Evolutionary conservation across 2,888 invertebrate genomes (phyloP), one percentile per base, ranked within the genome.

Genomic region (Philonicus albiceps): DNA sequence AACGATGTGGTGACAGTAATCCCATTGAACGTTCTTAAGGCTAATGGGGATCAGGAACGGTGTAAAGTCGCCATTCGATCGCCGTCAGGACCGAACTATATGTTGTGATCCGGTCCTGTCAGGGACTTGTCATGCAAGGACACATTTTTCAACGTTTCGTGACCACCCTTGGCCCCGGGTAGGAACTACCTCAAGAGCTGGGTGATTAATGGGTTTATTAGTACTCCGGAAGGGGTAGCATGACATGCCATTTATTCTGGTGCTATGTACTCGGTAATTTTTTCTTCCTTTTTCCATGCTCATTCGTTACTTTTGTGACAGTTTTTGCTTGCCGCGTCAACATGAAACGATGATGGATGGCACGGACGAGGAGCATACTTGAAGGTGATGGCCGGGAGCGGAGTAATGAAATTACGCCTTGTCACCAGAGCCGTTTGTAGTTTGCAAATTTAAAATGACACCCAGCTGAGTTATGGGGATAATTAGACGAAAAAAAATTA

Each of bases 121-220:
- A 87, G 86, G 86, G 86, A 86, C 64, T 83, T 87, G 87, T 86
- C 87, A 43, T 43, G 43, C 72, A 73, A 86, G 87, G 87, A 80
- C 85, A 64, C 64, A 86, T 85, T 87, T 86, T 86, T 43, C 55
- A 40, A 43, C 43, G 34, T 31, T 55, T 43, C 37, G 73, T 37
- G 43, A 73, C 84, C 84, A 43, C 73, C 40, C 37, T n/a, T 37
- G 13, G 4, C 13, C 11, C 64, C 11, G 64, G 78, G 27, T 78
- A n/a, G 74, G 55, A 86, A 74, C 86, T 86, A 31, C 86, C 85
- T 27, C 34, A 83, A 43, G 78, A 53, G 76, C 40, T 74, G 78
- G 40, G 86, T 87, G 87, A 87, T 87, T 87, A 87, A 87, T 87
- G 87, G 83, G 86, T 87, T 87, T 87, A 87, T 87, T 87, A 87